phyloP scores from a whole-genome alignment of 2,113 vertebrate species.

The Ctenodactylus gundi region DNA sequence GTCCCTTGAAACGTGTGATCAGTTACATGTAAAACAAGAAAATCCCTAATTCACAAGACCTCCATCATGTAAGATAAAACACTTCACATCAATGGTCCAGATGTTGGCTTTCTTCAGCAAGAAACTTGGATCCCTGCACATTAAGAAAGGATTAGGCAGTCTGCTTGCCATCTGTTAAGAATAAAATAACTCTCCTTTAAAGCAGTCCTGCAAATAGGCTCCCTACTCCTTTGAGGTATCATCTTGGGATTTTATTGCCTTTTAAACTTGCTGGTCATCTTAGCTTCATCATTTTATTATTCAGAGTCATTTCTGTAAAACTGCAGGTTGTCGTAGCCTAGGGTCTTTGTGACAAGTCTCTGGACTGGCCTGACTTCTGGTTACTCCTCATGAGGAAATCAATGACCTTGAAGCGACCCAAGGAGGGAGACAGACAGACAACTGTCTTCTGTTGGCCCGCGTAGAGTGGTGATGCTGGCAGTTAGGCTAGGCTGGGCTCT shows the following conservation, averaged over 20 bases:
- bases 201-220: not conserved
- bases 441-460: not conserved
- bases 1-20: not conserved
- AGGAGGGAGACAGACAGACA: not conserved
- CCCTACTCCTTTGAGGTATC: not conserved
- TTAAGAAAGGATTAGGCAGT: not conserved
- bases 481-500: accelerated
- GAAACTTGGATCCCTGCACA: not conserved
- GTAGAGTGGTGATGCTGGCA: no score
- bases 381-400: not conserved
- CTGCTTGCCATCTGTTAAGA: not conserved
- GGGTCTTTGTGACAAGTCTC: not conserved
- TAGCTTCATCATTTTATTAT: not conserved
- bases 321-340: not conserved
- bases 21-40: not conserved
- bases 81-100: not conserved
- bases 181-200: not conserved
- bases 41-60: no score
- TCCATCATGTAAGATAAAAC: not conserved
- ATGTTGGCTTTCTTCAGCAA: not conserved
- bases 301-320: not conserved
- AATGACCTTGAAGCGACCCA: not conserved
- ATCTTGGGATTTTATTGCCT: conserved; percentile 17
- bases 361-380: not conserved
- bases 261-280: conserved; percentile 5